Evolutionary conservation across 2,113 vertebrate genomes (phyloP).

Genomic region (Psettodes erumei): DNA sequence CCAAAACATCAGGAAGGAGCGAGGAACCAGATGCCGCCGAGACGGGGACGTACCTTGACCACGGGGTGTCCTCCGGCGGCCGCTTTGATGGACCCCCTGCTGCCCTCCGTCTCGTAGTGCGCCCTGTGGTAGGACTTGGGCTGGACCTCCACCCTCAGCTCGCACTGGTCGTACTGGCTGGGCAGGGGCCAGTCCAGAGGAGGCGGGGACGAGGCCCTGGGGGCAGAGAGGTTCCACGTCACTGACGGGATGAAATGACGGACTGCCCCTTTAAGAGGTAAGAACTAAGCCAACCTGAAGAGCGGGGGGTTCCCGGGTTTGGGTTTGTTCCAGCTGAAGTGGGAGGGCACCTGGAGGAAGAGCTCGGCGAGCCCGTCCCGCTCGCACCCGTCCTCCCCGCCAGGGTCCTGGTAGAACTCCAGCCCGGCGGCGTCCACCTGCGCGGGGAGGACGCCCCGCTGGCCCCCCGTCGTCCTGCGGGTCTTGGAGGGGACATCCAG

Average conservation of each 20-base stretch:
- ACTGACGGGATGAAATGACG: too few relatives aligned
- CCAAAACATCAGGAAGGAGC: too few relatives aligned
- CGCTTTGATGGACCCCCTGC: conserved; percentile 94
- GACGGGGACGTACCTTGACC: conserved; percentile 81
- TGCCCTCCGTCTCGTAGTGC: conserved; percentile 98
- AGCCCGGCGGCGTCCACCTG: conserved; percentile 86
- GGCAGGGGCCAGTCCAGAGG: conserved; percentile 93
- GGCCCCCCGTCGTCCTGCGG: conserved; percentile 90
- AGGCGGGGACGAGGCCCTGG: conserved; percentile 91
- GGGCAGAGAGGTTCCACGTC: too few relatives aligned
- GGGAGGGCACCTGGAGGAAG: conserved; percentile 93
- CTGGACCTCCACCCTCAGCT: conserved; percentile 94
- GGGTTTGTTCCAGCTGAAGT: conserved; percentile 95
- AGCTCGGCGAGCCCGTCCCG: conserved; percentile 88
- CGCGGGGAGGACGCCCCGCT: conserved; percentile 82
- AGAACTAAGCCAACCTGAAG: conserved; percentile 82
- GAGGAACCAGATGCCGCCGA: too few relatives aligned
- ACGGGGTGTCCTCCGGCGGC: conserved; percentile 90
- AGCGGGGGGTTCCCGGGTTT: conserved; percentile 91
- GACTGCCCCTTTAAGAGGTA: not conserved
- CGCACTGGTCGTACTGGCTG: conserved; percentile 89
- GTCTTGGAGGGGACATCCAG: conserved; percentile 95
- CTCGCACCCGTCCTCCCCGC: conserved; percentile 81
- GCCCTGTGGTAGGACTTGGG: conserved; percentile 95
- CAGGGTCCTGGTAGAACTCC: conserved; percentile 86